Percentiles rank a stretch among this genome's conserved stretches.
Conservation (phyloP, 2,888 invertebrate species). For the Osmoderma eremita region DNA sequence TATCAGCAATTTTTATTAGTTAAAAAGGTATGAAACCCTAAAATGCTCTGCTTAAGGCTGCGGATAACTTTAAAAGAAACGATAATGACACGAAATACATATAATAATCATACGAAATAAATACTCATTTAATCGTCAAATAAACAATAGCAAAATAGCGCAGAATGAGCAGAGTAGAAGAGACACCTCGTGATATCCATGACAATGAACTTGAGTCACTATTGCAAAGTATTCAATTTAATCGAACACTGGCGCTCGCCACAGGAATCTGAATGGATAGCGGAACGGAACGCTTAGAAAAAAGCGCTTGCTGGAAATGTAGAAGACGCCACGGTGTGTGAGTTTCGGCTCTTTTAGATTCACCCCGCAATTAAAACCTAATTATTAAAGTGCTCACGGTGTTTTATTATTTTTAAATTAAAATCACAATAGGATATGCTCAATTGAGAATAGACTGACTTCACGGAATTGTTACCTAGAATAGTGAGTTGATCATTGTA, state of each 20-base stretch:
- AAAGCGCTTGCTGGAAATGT: background rate
- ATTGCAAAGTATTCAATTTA: slow-evolving; percentile 19
- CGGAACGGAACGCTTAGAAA: background rate
- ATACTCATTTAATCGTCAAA: too few species aligned
- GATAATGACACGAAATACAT: too few species aligned
- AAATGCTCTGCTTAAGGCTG: too few species aligned
- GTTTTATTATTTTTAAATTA: slow-evolving; percentile 7
- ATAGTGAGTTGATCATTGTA: too few species aligned
- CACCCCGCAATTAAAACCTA: slow-evolving; percentile 9
- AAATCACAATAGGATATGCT: background rate
- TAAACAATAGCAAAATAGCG: too few species aligned
- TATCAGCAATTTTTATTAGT: too few species aligned
- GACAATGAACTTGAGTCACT: slow-evolving; percentile 10
- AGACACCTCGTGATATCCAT: too few species aligned
- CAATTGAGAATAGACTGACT: background rate
- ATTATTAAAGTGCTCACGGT: background rate
- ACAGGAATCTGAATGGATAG: background rate
- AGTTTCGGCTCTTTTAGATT: background rate
- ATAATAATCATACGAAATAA: too few species aligned
- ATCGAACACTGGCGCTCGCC: background rate
- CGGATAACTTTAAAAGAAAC: too few species aligned
- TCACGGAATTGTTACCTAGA: too few species aligned
- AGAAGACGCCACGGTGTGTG: background rate
- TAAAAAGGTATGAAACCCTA: too few species aligned
- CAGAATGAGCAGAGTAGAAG: too few species aligned